A percentile compares a stretch with the other conserved stretches of the same genome.
Conservation (phyloP, 2,888 invertebrate species). For the Caenorhabditis panamensis region DNA sequence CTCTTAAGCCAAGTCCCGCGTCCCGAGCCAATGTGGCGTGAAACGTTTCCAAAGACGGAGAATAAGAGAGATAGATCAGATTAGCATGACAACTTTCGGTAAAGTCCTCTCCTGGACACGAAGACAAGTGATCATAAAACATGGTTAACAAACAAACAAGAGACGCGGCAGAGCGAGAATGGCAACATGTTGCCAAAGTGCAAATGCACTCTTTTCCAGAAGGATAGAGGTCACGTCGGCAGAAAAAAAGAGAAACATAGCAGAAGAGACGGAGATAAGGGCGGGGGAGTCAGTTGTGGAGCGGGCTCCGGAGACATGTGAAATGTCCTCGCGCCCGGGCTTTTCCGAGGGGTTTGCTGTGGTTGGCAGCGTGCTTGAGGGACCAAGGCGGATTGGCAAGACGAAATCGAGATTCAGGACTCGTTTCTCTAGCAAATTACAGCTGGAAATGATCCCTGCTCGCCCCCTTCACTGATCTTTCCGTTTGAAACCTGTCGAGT, state of each 20-base stretch:
- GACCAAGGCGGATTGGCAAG: background rate
- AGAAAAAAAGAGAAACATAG: conserved; percentile 16
- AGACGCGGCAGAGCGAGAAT: conserved; percentile 1
- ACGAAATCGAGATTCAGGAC: no score
- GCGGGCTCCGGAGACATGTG: conserved; percentile 19
- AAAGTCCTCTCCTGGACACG: background rate
- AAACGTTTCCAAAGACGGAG: background rate
- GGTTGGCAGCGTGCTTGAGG: background rate
- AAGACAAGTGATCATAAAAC: conserved; percentile 45
- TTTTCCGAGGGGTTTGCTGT: background rate
- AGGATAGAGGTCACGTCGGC: conserved; percentile 53
- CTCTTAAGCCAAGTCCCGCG: conserved; percentile 9
- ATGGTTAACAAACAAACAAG: conserved; percentile 49
- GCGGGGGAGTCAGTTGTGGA: conserved; percentile 16
- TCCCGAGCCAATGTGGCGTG: conserved; percentile 29
- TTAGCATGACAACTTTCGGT: background rate
- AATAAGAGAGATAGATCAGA: conserved; percentile 1
- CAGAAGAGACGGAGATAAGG: background rate
- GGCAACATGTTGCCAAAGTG: conserved; percentile 54
- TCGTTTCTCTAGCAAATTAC: no score
- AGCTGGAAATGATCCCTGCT: no score
- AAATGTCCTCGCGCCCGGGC: conserved; percentile 27
- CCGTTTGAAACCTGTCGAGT: no score
- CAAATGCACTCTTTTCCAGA: conserved; percentile 51
- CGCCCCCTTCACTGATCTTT: no score